phyloP scores from a whole-genome alignment of 2,888 invertebrate species.

The Phoronis australis region DNA sequence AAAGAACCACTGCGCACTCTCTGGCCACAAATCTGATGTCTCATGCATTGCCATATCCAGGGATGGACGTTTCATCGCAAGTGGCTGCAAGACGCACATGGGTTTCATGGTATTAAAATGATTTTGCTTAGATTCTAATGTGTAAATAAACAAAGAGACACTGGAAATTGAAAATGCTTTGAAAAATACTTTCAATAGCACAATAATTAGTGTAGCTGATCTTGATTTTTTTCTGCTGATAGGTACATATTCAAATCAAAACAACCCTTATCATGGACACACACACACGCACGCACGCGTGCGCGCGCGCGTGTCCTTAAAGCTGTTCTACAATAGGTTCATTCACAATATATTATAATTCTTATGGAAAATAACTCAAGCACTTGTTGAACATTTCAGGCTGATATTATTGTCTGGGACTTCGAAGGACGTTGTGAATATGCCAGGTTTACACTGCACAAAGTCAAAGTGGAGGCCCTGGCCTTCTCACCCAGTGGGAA shows the following conservation, averaged over 20 bases:
- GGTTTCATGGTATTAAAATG: conserved; percentile 69
- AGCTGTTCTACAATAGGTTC: too few relatives aligned
- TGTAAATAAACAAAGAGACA: background rate
- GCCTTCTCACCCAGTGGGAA: conserved; percentile 75
- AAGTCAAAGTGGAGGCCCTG: conserved; percentile 81
- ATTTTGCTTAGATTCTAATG: background rate
- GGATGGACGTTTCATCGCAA: conserved; percentile 73
- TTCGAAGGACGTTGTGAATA: conserved; percentile 63
- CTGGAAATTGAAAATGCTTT: background rate
- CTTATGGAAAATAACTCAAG: too few relatives aligned
- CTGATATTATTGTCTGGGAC: conserved; percentile 82
- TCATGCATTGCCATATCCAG: conserved; percentile 59
- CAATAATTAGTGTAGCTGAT: too few relatives aligned
- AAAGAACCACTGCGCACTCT: conserved; percentile 41
- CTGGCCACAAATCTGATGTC: conserved; percentile 52
- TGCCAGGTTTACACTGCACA: conserved; percentile 75
- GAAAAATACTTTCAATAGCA: background rate
- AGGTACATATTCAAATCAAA: too few relatives aligned
- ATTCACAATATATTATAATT: too few relatives aligned
- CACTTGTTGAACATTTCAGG: conserved; percentile 42
- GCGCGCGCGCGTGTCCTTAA: too few relatives aligned
- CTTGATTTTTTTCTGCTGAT: background rate
- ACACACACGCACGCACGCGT: too few relatives aligned
- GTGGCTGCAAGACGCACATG: conserved; percentile 85
- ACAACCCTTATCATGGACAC: too few relatives aligned